Conservation (phyloP, 2,888 invertebrate species). For the Lamellibrachia columna region DNA sequence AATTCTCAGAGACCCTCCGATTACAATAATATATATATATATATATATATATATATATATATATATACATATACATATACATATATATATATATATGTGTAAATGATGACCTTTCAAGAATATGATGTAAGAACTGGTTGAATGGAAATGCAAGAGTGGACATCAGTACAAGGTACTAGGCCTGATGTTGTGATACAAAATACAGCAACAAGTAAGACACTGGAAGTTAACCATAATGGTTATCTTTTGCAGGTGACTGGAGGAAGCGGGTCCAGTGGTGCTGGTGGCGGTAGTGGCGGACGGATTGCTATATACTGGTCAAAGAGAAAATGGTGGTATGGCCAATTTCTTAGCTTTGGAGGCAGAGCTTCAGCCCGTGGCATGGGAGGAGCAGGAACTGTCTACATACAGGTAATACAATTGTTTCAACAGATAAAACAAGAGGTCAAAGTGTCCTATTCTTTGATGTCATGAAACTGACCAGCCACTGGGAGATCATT, state of each 20-base stretch:
- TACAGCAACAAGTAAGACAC: not conserved
- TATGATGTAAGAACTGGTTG: not conserved
- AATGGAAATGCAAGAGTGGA: not conserved
- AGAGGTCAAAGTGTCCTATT: not conserved
- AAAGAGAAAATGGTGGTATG: constrained; percentile 47
- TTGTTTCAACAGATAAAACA: not conserved
- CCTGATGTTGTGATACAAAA: not conserved
- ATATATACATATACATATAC: too few relatives aligned
- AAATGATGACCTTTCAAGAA: not conserved
- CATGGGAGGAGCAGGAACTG: constrained; percentile 50
- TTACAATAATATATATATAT: too few relatives aligned
- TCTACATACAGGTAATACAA: constrained; percentile 45
- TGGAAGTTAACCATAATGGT: not conserved
- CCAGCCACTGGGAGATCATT: too few relatives aligned
- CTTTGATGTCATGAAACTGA: not conserved
- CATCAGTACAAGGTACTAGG: not conserved
- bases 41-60: too few relatives aligned
- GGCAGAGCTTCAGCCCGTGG: constrained; percentile 40
- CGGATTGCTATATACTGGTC: constrained; percentile 46
- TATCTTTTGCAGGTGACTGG: constrained; percentile 36
- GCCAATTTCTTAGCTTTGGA: constrained; percentile 26
- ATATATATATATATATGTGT: too few relatives aligned
- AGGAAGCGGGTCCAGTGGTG: constrained; percentile 39
- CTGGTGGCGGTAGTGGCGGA: constrained; percentile 48
- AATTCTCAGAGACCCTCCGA: too few relatives aligned